Base-by-base conservation (phyloP, 2,797 vertebrate genomes). In the Sebastiscus albofasciatus region DNA sequence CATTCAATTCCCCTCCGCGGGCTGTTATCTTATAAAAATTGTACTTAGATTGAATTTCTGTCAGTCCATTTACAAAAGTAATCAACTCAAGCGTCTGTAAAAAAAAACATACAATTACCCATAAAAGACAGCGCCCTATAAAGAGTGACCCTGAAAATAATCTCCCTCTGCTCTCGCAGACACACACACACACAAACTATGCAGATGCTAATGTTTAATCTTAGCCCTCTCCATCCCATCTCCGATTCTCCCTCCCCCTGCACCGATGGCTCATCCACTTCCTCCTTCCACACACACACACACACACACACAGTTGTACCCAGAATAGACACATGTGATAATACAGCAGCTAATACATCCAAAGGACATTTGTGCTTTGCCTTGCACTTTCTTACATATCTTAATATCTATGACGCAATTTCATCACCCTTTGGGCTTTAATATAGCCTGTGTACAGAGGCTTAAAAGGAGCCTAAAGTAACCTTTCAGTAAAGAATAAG, bases 61-160 rank as follows among this genome's bases (percentile, higher is more conserved):
- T 68, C 82, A 82, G 64, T n/a, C 52, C 55, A 75, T 90, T 87
- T 85, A 68, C 82, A 86, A 88, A 92, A 84, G 87, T 87, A 90
- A 93, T 93, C 93, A 91, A 76, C 67, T 82, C 4, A 0, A 72
- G 55, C 27, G 2, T 82, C 77, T 67, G 27, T 26, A 66, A 78
- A 75, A 55, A 26, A 76, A 72, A 20, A 39, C 18, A 88, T 20
- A 83, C 79, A 89, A 85, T 86, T 72, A 79, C 67, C 71, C 59
- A 87, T 90, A 84, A 91, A 91, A 90, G 72, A 76, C n/a, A 72
- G 72, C 54, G 58, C 24, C 46, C 74, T 36, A 66, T 72, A 61
- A 78, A 67, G 61, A 58, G 54, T 79, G 85, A 85, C 84, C 86
- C 87, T 86, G 77, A 72, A 80, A 59, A 87, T 83, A 72, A 79